A percentile compares a stretch with the other conserved stretches of the same genome.
These are phyloP conservation scores for Clepsis dumicolana DNA, from an alignment of 2,888 invertebrate species.

Conservation along the genomic window DNA sequence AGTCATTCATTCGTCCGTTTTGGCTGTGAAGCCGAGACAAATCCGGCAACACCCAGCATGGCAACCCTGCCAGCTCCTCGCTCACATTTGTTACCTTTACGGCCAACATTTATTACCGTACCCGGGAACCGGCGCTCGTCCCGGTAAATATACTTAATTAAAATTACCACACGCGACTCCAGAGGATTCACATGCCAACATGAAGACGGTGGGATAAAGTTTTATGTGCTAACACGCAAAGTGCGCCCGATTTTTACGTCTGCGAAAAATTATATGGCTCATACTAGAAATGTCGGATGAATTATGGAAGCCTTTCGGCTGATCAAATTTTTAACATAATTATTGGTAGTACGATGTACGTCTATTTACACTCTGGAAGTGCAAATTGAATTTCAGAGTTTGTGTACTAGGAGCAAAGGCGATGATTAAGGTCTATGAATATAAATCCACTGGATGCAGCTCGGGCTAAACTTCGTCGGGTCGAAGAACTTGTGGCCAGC, in stretches of 20 bases:
- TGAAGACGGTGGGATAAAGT: constrained; percentile 68
- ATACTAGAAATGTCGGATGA: constrained; percentile 28
- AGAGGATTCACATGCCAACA: constrained; percentile 64
- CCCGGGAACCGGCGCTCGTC: constrained; percentile 64
- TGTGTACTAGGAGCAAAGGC: constrained; percentile 17
- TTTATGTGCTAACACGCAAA: constrained; percentile 48
- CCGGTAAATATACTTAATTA: constrained; percentile 82
- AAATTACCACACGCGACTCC: constrained; percentile 76
- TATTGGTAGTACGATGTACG: not conserved
- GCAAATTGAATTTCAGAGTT: constrained; percentile 24
- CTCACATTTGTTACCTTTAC: constrained; percentile 78
- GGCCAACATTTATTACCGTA: constrained; percentile 73
- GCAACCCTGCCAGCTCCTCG: constrained; percentile 47
- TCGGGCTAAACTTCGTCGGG: not conserved
- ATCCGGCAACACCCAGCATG: constrained; percentile 27
- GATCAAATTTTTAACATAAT: constrained; percentile 23
- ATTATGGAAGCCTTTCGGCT: constrained; percentile 20
- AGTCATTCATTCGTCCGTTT: not conserved
- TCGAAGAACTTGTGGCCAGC: not conserved
- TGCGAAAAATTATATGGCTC: constrained; percentile 25
- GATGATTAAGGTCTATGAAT: constrained; percentile 12
- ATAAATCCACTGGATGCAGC: constrained; percentile 16
- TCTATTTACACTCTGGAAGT: not conserved
- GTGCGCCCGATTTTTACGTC: constrained; percentile 32
- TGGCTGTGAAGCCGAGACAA: constrained; percentile 32